Base-by-base conservation (phyloP, 2,113 vertebrate species). In the Gasterosteus aculeatus region DNA sequence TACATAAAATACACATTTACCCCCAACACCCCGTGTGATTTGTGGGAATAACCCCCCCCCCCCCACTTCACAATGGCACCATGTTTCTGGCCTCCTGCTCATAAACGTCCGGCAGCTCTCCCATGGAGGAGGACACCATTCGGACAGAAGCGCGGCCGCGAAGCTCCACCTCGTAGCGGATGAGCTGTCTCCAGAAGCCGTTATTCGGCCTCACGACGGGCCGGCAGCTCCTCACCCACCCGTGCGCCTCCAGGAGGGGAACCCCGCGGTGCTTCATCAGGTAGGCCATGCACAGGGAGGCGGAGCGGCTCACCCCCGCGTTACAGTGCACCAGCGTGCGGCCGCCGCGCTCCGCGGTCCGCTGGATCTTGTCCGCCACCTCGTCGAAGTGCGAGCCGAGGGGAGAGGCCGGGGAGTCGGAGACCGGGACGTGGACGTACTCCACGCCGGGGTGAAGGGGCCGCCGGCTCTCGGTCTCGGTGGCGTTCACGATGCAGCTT, bases 111-210 rank as follows among this genome's bases (percentile, higher is more conserved):
- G 94, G 93, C 53, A 95, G 85, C 26, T 91, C 88, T 38, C 94
- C 94, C 12, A 94, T 75, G 10, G 85, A 66, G 4, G 94, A 93
- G 5, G 69, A 42, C 1, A 94, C 84, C 91, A 95, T 93, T 1
- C n/a, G 72, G 16, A 95, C 92, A 0, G 92, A 91, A 35, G 54
- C 81, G 51, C 41, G 66, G 5, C 94, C 94, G 0, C 86, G 83
- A 1, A 94, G 81, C 69, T 77, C 72, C 33, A 5, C 35, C 81
- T 95, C 94, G 18, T 94, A 95, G 8, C 73, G 82, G 51, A 94
- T 83, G 9, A 95, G 88, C 85, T 95, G 94, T 59, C 73, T 89
- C 94, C 94, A 95, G 87, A 95, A 95, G 33, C 94, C 94, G 0
- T 9, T 33, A 10, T 95, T 95, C 0, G 94, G 94, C 66, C 93